phyloP scores from a whole-genome alignment of 2,113 vertebrate species.

The Archocentrus centrarchus region DNA sequence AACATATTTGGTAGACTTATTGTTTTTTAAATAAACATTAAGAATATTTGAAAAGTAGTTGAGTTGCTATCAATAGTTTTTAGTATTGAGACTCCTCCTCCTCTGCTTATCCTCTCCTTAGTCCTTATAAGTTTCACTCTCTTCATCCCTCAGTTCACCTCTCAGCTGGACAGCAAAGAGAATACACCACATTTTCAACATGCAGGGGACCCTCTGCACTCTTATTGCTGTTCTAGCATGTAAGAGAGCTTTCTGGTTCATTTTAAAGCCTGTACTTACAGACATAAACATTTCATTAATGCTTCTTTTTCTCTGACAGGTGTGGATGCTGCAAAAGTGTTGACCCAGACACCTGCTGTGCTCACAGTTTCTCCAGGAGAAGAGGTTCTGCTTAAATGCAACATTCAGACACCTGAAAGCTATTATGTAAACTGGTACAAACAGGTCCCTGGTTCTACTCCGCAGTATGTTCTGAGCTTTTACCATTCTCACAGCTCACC shows the following conservation, averaged over 20 bases:
- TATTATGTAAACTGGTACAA: background rate
- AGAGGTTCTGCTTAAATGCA: slow-evolving; percentile 46
- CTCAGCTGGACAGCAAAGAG: background rate
- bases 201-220: slow-evolving; percentile 65
- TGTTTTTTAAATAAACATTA: background rate
- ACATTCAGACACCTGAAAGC: background rate
- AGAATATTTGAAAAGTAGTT: background rate
- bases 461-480: slow-evolving; percentile 19
- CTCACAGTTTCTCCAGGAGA: slow-evolving; percentile 44
- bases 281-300: background rate
- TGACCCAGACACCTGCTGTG: slow-evolving; percentile 43
- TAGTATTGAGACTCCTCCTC: slow-evolving; percentile 13
- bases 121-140: slow-evolving; percentile 15
- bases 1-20: background rate
- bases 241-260: fast-evolving
- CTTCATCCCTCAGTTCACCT: slow-evolving; percentile 23
- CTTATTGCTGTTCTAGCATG: slow-evolving; percentile 60
- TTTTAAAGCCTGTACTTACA: background rate
- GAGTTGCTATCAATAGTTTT: background rate
- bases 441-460: slow-evolving; percentile 57
- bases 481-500: background rate
- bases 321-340: background rate
- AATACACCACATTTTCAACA: slow-evolving; percentile 59
- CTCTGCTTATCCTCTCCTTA: slow-evolving; percentile 6
- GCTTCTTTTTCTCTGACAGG: too few species aligned